phyloP scores from a whole-genome alignment of 2,888 invertebrate genomes.

The Diarsia rubi region DNA sequence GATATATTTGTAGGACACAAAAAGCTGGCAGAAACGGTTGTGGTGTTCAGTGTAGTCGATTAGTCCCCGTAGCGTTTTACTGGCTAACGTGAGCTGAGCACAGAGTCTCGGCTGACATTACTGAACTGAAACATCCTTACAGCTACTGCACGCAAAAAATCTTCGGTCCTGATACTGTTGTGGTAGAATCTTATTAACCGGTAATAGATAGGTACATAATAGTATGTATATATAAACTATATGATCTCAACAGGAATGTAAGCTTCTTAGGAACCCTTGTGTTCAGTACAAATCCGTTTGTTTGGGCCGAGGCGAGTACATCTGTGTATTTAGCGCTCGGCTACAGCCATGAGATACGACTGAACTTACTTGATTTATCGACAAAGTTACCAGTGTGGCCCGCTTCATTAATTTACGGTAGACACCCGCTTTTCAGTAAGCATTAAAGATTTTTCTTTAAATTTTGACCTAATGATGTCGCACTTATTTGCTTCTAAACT shows the following conservation, averaged over 20 bases:
- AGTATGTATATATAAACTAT: neutral
- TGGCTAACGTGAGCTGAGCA: too few species aligned
- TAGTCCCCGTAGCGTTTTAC: too few species aligned
- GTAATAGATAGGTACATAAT: neutral
- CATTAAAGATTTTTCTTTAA: conserved; percentile 36
- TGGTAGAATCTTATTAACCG: neutral
- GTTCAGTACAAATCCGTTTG: conserved; percentile 20
- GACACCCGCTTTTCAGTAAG: conserved; percentile 60
- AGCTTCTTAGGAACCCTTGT: conserved; percentile 8
- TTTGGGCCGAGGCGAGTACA: conserved; percentile 18
- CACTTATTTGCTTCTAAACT: conserved; percentile 29
- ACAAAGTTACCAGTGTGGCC: conserved; percentile 55
- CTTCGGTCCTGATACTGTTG: neutral
- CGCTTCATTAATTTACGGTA: conserved; percentile 60
- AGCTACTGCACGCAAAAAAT: neutral
- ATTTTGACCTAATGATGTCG: conserved; percentile 31
- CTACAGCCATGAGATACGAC: conserved; percentile 51
- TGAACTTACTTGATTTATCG: conserved; percentile 65
- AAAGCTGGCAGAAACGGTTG: too few species aligned
- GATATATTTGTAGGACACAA: too few species aligned
- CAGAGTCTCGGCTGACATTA: too few species aligned
- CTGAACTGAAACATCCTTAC: neutral
- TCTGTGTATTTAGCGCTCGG: conserved; percentile 35
- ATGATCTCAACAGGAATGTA: conserved; percentile 1
- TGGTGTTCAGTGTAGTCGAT: too few species aligned